Base-by-base conservation (phyloP, 1,140 invertebrate species). In the Pentalonia nigronervosa region DNA sequence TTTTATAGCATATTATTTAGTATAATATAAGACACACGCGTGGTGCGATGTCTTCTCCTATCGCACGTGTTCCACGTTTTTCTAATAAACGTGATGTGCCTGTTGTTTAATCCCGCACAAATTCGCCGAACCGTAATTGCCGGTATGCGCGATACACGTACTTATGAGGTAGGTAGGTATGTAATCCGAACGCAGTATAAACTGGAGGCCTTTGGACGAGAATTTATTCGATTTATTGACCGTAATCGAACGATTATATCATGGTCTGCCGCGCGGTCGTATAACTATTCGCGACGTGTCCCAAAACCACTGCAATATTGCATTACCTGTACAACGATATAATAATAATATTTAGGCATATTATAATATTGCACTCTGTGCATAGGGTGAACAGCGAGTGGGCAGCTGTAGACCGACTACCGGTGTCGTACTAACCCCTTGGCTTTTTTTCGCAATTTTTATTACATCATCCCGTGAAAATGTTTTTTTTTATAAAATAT, bases 31-130 rank as follows among this genome's bases (percentile, higher is more conserved):
- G n/a, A 83, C 21, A 23, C 36, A 83, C 36, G 8, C 81, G 11
- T 47, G 45, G 45, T 41, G 41, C 41, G 41, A 41, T 4, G 41
- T n/a, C 17, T 48, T 48, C 45, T 30, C 23, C 30, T 48, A 30
- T n/a, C 84, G 30, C 45, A 87, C 84, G 45, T 48, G 45, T 47
- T 87, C 36, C 25, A 45, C 36, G 48, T 53, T 53, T 88, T 88
- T 87, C 45, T 45, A 48, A 87, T 47, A 87, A 87, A 87, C 84
- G 84, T n/a, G 83, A 84, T 83, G 83, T 36, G 45, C 81, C 50
- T 41, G 36, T 84, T 41, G 60, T 76, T 76, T 76, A 76, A 76
- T 76, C n/a, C 60, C 60, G 41, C 41, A n/a, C 30, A n/a, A 76
- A 76, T 83, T 41, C 34, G 20, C n/a, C 81, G n/a, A 83, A 83